A percentile compares a stretch with the other conserved stretches of the same genome.
Conservation (phyloP, 2,888 invertebrate species). For the Trachelus iudaicus region DNA sequence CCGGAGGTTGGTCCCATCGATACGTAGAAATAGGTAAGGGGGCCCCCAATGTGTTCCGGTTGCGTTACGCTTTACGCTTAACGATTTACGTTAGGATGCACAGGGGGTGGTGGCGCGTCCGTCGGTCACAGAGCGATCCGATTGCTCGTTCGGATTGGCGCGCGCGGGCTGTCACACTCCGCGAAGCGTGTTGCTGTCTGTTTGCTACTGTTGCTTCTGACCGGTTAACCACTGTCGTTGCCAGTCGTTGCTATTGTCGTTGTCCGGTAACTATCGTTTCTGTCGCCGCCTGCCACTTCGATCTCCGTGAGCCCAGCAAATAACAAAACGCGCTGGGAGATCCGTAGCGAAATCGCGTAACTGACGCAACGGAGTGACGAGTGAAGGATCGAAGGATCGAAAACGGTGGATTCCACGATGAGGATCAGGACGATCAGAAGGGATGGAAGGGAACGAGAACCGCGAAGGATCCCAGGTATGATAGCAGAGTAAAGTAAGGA, state of each 20-base stretch:
- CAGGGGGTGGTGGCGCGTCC: neutral
- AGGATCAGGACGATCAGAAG: neutral
- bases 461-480: neutral
- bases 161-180: constrained; percentile 37
- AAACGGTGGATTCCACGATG: neutral
- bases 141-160: constrained; percentile 29
- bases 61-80: neutral
- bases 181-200: constrained; percentile 32
- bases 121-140: neutral
- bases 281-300: neutral
- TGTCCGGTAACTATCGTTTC: neutral
- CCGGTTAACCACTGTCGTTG: neutral
- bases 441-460: neutral
- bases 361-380: neutral
- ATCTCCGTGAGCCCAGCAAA: neutral
- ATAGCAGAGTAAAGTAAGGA: constrained; percentile 23
- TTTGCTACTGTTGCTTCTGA: neutral
- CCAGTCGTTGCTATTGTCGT: neutral
- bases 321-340: neutral
- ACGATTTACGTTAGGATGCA: neutral
- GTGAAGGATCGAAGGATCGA: neutral
- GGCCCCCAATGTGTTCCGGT: neutral
- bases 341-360: neutral
- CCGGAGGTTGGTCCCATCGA: neutral
- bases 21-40: neutral